Base-by-base conservation (phyloP, 2,888 invertebrate genomes). In the Sphaerophoria rueppellii region DNA sequence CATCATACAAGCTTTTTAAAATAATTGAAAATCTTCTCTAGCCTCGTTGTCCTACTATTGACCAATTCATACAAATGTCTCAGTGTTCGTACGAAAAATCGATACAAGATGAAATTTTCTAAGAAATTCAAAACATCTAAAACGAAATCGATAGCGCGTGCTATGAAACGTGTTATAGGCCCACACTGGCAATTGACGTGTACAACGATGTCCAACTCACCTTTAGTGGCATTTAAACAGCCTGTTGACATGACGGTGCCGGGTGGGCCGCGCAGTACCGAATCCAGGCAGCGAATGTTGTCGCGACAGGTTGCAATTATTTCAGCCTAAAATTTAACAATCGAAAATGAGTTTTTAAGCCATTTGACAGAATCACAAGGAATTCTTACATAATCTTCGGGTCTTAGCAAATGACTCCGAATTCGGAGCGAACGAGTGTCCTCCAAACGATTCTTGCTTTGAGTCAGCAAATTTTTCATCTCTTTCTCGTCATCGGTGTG, bases 261-360 rank as follows among this genome's bases (percentile, higher is more conserved):
- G 60, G 91, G 91, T 76, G 92, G 92, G 57, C 93, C 92, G 86
- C 94, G 94, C 88, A 95, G 90, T 72, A 96, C 94, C 70, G 95
- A 93, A 90, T 95, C 95, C 92, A 98, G 93, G 89, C 96, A 95
- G 90, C 94, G 95, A 89, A 97, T 95, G 92, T 98, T 97, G 90
- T 97, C 96, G 88, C 96, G 95, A 93, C 98, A 97, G 80, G 96
- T 96, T 83, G 95, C 94, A 90, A 96, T 94, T 89, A 98, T 94
- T 93, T 97, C 97, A 91, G 95, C 95, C 98, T 98, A 92, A 87
- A 92, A 80, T 40, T 48, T 24, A 14, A 75, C 78, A 52, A 58
- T n/a, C 6, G 63, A 69, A 58, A 37, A 32, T 14, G 3, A 34
- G 54, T 1, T 14, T 11, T 14, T 0, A 4, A 12, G 6, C 14